Evolutionary conservation across 2,888 invertebrate species (phyloP).

Genomic region (Adelognathus sp.): DNA sequence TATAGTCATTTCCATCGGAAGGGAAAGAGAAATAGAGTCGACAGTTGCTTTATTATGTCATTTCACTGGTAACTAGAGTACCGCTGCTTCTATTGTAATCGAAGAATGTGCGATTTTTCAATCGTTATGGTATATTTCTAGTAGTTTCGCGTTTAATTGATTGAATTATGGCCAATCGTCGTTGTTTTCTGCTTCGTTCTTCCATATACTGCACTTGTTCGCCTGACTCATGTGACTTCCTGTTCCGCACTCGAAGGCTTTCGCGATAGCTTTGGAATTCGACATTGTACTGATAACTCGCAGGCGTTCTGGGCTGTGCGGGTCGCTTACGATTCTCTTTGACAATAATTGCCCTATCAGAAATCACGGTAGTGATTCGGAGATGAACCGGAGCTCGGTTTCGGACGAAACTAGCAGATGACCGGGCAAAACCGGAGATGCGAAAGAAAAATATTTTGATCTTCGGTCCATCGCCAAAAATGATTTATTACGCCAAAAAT

Average conservation of each 20-base stretch:
- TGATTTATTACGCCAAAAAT: conserved; percentile 18
- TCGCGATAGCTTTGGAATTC: conserved; percentile 21
- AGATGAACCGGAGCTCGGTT: neutral
- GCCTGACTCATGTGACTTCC: conserved; percentile 15
- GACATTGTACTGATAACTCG: conserved; percentile 18
- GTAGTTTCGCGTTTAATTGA: neutral
- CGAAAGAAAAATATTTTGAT: conserved; percentile 42
- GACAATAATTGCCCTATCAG: conserved; percentile 14
- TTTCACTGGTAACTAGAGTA: too few relatives aligned
- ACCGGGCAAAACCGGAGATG: neutral
- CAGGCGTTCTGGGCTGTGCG: conserved; percentile 18
- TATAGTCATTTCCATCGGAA: too few relatives aligned
- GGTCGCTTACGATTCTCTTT: neutral
- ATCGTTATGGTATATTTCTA: too few relatives aligned
- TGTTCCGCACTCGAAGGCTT: conserved; percentile 14
- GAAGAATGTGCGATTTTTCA: neutral
- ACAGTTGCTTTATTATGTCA: too few relatives aligned
- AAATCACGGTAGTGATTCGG: too few relatives aligned
- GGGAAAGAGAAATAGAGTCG: too few relatives aligned
- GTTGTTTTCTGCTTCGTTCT: neutral
- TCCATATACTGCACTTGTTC: conserved; percentile 21
- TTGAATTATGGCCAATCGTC: neutral
- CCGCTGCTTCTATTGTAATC: too few relatives aligned
- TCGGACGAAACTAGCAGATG: conserved; percentile 6
- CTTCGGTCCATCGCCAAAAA: neutral